Percentiles rank a stretch among this genome's conserved stretches.
These are phyloP conservation scores for Papilio gigon DNA, from an alignment of 2,888 invertebrate species.

Conservation along the genomic window DNA sequence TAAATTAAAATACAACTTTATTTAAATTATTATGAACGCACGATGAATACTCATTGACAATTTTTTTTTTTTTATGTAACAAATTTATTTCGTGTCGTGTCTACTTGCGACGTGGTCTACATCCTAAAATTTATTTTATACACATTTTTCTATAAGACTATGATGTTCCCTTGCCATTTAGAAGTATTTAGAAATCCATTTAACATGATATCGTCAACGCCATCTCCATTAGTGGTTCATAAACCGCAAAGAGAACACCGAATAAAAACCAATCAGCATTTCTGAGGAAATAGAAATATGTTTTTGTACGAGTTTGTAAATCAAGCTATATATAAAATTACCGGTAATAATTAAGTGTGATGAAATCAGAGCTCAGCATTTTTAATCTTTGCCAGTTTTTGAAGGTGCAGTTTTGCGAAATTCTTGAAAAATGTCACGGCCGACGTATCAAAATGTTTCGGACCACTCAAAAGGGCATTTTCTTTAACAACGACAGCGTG, in stretches of 20 bases:
- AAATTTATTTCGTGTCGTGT: neutral
- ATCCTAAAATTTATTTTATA: no score
- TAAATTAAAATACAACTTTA: constrained; percentile 37
- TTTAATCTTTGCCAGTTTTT: constrained; percentile 67
- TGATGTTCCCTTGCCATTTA: no score
- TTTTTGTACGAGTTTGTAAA: constrained; percentile 36
- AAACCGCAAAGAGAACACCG: no score
- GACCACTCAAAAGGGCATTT: constrained; percentile 62
- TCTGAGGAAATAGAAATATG: neutral
- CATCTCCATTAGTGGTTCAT: neutral
- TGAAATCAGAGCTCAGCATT: constrained; percentile 65
- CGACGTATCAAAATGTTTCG: constrained; percentile 62
- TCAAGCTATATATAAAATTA: constrained; percentile 40
- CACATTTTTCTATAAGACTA: no score
- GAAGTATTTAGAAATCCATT: no score
- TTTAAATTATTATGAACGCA: constrained; percentile 11
- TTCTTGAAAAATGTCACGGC: constrained; percentile 71
- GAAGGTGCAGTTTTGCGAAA: constrained; percentile 61
- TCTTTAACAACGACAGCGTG: constrained; percentile 43
- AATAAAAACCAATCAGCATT: neutral
- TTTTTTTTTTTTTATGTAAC: neutral
- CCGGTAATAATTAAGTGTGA: constrained; percentile 57
- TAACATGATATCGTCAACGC: no score
- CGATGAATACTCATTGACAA: constrained; percentile 14
- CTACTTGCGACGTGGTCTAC: no score